These are phyloP conservation scores for Zaprionus tsacasi DNA, from an alignment of 1,140 invertebrate species.

Conservation along the genomic window DNA sequence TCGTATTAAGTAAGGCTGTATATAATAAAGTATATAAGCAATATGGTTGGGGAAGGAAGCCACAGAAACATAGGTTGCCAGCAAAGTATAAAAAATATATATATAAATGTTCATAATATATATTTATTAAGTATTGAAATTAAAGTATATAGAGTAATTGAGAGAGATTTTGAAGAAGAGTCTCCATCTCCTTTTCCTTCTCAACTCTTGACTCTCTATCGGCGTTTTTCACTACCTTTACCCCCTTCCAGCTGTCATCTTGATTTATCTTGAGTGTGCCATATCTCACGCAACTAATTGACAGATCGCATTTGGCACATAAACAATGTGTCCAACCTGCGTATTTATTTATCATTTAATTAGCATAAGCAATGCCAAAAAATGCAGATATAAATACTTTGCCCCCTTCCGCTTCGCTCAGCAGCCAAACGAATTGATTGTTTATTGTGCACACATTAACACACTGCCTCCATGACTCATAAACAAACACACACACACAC, in stretches of 20 bases:
- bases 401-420: constrained; percentile 1
- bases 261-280: constrained; percentile 42
- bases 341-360: constrained; percentile 77
- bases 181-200: background rate
- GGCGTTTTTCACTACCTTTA: background rate
- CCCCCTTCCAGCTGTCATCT: background rate
- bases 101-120: too few species aligned
- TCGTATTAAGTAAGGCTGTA: background rate
- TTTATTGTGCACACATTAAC: constrained; percentile 78
- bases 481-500: constrained; percentile 31
- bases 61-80: background rate
- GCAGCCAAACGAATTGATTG: constrained; percentile 73
- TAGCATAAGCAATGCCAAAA: constrained; percentile 62
- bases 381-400: constrained; percentile 42
- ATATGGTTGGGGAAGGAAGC: background rate
- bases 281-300: constrained; percentile 69
- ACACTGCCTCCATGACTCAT: constrained; percentile 29
- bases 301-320: constrained; percentile 57
- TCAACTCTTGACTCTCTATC: background rate
- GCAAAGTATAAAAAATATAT: too few species aligned
- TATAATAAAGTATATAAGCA: background rate
- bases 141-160: too few species aligned
- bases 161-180: too few species aligned
- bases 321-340: constrained; percentile 49
- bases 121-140: too few species aligned